Base-by-base conservation (phyloP, 1,140 invertebrate genomes). In the Pseudomyrmex flavicornis region DNA sequence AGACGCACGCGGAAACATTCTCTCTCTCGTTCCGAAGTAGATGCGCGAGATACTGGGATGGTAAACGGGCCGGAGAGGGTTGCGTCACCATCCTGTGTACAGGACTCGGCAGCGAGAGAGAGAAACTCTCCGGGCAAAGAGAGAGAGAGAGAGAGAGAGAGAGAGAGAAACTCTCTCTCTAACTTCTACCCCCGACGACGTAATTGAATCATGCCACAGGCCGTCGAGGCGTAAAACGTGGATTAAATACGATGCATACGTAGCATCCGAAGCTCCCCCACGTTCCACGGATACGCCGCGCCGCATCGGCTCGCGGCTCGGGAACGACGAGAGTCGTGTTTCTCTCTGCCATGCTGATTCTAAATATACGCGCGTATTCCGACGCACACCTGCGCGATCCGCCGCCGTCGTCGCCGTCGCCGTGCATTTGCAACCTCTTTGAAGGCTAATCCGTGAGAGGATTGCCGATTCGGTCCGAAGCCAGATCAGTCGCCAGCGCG, bases 201-300 rank as follows among this genome's bases (percentile, higher is more conserved):
- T 91, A 91, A 91, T 90, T 87, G 88, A 91, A 91, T 91, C 84
- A 85, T 86, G 83, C 88, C 85, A 68, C 65, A 69, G 70, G 44
- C 68, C 63, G 70, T 56, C 88, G 76, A 87, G 82, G 83, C 89
- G 76, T 87, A 85, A 91, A 91, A 88, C 83, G 83, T 68, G 88
- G 86, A 89, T 91, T 90, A 91, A 91, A 90, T 90, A 85, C 89
- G 79, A 82, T 84, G 74, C 86, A 89, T 86, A 88, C 74, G 83
- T 88, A 86, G 74, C 69, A 86, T 35, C 26, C 66, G 61, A 63
- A 58, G 35, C 35, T 35, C 17, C 52, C 20, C 52, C 20, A n/a
- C 22, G 72, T 75, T 82, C 20, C 56, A 65, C 75, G 35, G 82
- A 35, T 59, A 56, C 44, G 52, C n/a, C 46, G 62, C 48, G 61